Base-by-base conservation (phyloP, 2,113 vertebrate genomes). In the Mormoops blainvillei region DNA sequence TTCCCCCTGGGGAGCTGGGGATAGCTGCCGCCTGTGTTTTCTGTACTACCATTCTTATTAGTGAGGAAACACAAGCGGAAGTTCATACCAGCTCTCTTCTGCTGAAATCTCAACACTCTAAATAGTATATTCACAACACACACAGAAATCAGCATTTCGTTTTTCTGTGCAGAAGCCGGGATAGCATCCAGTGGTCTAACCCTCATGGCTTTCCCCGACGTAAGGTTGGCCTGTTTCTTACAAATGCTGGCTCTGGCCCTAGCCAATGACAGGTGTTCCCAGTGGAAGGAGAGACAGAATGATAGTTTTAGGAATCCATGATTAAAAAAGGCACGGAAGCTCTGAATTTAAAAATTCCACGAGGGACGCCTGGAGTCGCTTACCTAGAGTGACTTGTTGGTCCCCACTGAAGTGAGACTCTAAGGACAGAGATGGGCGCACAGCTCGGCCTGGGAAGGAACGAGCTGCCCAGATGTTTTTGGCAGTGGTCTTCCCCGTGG, bases 401-500 rank as follows among this genome's bases (percentile, higher is more conserved):
- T 74, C 82, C 31, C 43, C 43, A 36, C 28, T 36, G 22, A 91
- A 20, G 50, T 43, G 56, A 86, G 24, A 78, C 31, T 80, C 77
- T 86, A 89, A 96, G 28, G 36, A 38, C 56, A 63, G 74, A 68
- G 45, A 16, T 48, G 33, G 3, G 43, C 50, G 24, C 28, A 73
- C 54, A 63, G 45, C 70, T 5, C 43, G 77, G 41, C 38, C 78
- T 82, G 48, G 50, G 48, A 81, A 82, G 58, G 45, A 81, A 33
- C 0, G 1, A 11, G 70, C 48, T 9, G 15, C 20, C 50, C 56
- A 20, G 91, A 70, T 0, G 1, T 22, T 52, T 77, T 56, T 68
- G 41, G 36, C 5, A 19, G 0, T 52, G 7, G 28, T 41, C n/a
- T 93, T 74, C 58, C 41, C 82, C 74, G 54, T 41, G 84, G 56